Evolutionary conservation across 2,797 vertebrate species (phyloP).

Genomic region (Falco concolor): DNA sequence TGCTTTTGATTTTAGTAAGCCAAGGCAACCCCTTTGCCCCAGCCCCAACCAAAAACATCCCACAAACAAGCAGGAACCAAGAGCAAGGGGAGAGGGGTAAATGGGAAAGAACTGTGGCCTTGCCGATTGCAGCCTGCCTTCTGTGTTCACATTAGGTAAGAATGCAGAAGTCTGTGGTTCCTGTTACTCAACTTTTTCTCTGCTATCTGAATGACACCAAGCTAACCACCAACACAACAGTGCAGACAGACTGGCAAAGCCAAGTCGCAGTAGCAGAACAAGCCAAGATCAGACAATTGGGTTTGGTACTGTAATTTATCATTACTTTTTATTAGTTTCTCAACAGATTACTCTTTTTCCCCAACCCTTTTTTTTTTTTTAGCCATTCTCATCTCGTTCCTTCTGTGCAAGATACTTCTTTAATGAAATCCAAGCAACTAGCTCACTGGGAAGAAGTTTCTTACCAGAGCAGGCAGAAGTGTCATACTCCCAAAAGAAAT

Average conservation of each 20-base stretch:
- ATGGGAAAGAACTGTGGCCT: neutral
- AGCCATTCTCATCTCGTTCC: neutral
- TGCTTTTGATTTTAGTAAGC: neutral
- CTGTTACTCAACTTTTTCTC: neutral
- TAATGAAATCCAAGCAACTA: neutral
- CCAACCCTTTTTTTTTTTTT: neutral
- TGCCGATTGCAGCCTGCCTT: neutral
- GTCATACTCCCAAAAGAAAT: neutral
- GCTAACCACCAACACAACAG: neutral
- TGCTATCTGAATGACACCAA: neutral
- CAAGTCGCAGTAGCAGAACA: neutral
- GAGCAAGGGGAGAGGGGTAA: neutral
- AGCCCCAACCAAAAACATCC: neutral
- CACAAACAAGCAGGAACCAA: neutral
- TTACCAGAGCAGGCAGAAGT: neutral
- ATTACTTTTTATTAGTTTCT: neutral
- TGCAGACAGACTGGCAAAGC: neutral
- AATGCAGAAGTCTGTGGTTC: neutral
- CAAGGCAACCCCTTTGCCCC: neutral
- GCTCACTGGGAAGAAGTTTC: neutral
- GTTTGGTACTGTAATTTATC: neutral
- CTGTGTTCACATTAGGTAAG: neutral
- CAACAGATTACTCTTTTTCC: neutral
- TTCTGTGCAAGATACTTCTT: neutral
- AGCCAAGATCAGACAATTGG: neutral